These are phyloP conservation scores for Heterotis niloticus DNA, from an alignment of 2,113 vertebrate species.

Conservation along the genomic window DNA sequence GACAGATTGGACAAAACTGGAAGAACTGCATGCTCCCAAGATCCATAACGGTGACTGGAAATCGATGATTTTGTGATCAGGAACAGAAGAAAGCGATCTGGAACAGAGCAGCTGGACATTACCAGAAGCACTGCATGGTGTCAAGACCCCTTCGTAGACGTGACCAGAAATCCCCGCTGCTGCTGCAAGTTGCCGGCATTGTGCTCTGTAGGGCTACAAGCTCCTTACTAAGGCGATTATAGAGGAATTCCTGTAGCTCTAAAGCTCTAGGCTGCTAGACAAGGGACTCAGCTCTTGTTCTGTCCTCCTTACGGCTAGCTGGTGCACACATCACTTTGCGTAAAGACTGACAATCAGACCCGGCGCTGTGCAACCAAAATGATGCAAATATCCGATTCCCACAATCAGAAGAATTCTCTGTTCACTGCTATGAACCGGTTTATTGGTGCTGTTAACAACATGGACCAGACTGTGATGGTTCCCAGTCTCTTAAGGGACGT, in stretches of 20 bases:
- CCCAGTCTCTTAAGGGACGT: conserved; percentile 87
- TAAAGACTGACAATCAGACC: neutral
- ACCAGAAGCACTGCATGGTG: neutral
- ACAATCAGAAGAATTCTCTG: conserved; percentile 86
- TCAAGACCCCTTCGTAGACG: too few species aligned
- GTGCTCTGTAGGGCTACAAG: neutral
- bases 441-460: conserved; percentile 89
- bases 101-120: neutral
- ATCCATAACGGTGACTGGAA: conserved; percentile 43
- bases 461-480: conserved; percentile 96
- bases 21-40: neutral
- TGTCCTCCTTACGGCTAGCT: neutral
- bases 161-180: too few species aligned
- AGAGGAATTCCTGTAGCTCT: neutral
- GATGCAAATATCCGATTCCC: conserved; percentile 85
- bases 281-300: too few species aligned
- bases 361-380: conserved; percentile 38
- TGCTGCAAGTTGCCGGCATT: neutral
- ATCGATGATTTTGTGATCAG: conserved; percentile 9
- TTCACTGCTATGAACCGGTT: conserved; percentile 90
- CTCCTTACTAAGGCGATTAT: neutral
- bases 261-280: too few species aligned
- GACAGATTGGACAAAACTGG: neutral
- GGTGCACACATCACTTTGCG: neutral
- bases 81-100: too few species aligned